Conservation (phyloP, 1,140 invertebrate species). For the Octopus sinensis region DNA sequence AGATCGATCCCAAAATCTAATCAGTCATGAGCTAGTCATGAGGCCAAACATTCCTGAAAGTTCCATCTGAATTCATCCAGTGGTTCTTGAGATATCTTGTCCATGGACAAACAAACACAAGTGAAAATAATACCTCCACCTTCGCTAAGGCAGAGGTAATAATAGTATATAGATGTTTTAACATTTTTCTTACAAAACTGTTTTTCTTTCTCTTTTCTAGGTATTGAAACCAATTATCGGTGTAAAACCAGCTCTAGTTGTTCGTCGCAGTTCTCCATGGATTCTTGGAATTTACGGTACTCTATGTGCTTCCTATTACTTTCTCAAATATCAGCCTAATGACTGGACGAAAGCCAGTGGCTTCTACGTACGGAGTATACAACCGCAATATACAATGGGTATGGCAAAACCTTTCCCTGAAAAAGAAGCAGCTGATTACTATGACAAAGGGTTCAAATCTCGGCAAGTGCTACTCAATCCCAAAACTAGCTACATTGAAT, state of each 20-base stretch:
- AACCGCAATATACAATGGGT: neutral
- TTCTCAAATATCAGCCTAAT: neutral
- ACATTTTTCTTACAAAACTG: too few species aligned
- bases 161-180: too few species aligned
- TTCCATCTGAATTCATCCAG: too few species aligned
- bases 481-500: conserved; percentile 14
- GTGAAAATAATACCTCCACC: too few species aligned
- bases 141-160: too few species aligned
- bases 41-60: too few species aligned
- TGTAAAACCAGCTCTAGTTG: neutral
- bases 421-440: conserved; percentile 22
- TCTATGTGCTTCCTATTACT: neutral
- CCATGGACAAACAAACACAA: too few species aligned
- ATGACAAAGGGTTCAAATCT: conserved; percentile 26
- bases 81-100: too few species aligned
- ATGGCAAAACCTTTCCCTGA: neutral
- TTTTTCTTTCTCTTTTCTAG: neutral
- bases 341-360: neutral
- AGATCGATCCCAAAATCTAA: too few species aligned
- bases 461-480: conserved; percentile 20
- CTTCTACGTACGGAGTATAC: neutral
- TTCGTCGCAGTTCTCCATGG: neutral
- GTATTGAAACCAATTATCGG: neutral
- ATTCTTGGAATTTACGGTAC: neutral
- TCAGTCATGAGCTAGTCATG: too few species aligned